Evolutionary conservation across 2,888 invertebrate species (phyloP).

Genomic region (Dione juno): DNA sequence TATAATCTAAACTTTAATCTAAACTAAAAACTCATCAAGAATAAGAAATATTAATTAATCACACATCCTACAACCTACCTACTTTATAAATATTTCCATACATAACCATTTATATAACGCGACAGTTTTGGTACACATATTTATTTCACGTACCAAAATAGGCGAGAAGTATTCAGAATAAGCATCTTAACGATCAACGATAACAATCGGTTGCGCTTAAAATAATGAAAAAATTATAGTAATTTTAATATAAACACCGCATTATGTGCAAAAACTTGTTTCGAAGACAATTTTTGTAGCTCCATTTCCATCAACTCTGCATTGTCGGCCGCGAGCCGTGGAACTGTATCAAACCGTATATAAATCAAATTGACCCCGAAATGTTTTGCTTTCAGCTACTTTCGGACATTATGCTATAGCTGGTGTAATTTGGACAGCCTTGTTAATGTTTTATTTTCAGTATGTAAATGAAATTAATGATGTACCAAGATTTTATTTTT

Average conservation of each 20-base stretch:
- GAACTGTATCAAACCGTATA: conserved; percentile 78
- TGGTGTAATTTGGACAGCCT: not conserved
- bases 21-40: too few relatives aligned
- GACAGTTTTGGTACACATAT: conserved; percentile 10
- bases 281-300: conserved; percentile 31
- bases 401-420: conserved; percentile 64
- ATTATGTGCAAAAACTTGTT: conserved; percentile 32
- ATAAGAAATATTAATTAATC: not conserved
- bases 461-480: too few relatives aligned
- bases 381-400: conserved; percentile 74
- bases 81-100: conserved; percentile 4
- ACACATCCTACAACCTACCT: not conserved
- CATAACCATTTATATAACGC: not conserved
- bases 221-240: conserved; percentile 37
- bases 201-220: conserved; percentile 32
- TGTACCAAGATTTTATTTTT: too few relatives aligned
- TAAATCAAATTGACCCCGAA: conserved; percentile 80
- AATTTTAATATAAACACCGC: conserved; percentile 36
- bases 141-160: conserved; percentile 22
- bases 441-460: not conserved
- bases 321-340: conserved; percentile 48
- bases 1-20: too few relatives aligned
- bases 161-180: conserved; percentile 26
- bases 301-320: conserved; percentile 41
- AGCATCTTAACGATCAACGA: conserved; percentile 24